Base-by-base conservation (phyloP, 2,797 vertebrate genomes). In the Chiroxiphia lanceolata region DNA sequence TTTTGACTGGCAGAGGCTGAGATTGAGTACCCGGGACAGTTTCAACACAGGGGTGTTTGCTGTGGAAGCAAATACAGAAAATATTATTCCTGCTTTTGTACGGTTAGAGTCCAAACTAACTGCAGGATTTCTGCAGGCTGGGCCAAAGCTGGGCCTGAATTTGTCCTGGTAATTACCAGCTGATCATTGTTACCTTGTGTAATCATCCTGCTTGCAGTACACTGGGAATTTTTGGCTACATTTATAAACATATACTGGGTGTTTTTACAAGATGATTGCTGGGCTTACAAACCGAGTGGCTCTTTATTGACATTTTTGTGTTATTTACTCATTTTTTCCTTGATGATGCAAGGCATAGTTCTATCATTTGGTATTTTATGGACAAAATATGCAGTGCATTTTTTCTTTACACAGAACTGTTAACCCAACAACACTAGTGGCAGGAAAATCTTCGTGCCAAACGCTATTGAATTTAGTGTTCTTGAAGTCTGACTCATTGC, bases 241-340 rank as follows among this genome's bases (percentile, higher is more conserved):
- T 72, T 63, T 88, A 78, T 45, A 83, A 95, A 94, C 42, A 53
- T 19, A 4, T 34, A 63, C 16, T 29, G 18, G 57, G 22, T 75
- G 40, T 67, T 93, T 93, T 87, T 68, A 94, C 68, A 87, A 56
- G 67, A 70, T 36, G 15, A 45, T 70, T 94, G 44, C 45, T 71
- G 63, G 27, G 17, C 57, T 94, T 83, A 87, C 54, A 90, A 83
- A 72, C 44, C 27, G 57, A 88, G 12, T 48, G 75, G 27, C 45
- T 93, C 86, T 94, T 89, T 83, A 94, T 47, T 94, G 82, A 84
- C 47, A 70, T 95, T 94, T 95, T 94, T 57, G 31, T 76, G 60
- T 68, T 92, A 84, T 79, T 95, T 92, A 83, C 83, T 92, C 26
- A 91, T 96, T 96, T 95, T 93, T 94, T 94, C 71, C 78, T 92